A percentile compares a stretch with the other conserved stretches of the same genome.
Evolutionary conservation across 2,888 invertebrate species (phyloP).

Genomic region (Oscheius onirici): DNA sequence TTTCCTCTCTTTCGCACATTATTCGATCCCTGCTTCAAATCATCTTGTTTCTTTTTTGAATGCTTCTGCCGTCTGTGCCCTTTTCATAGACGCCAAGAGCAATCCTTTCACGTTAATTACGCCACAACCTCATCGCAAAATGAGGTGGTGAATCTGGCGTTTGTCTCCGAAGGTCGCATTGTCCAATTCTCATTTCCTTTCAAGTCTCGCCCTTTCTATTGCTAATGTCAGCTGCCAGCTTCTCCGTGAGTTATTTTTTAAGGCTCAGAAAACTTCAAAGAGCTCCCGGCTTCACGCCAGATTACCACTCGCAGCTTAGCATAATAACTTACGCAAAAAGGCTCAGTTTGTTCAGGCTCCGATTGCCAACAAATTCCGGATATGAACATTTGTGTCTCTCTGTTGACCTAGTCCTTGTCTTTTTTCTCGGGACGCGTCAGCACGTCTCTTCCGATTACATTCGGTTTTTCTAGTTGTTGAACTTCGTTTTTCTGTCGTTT

Average conservation of each 20-base stretch:
- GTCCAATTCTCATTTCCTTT: constrained; percentile 25
- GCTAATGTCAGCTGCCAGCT: constrained; percentile 24
- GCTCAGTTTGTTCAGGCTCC: neutral
- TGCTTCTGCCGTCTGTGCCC: too few relatives aligned
- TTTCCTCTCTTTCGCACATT: too few relatives aligned
- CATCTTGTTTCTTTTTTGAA: too few relatives aligned
- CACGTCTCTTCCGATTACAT: neutral
- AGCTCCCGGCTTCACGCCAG: neutral
- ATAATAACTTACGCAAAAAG: neutral
- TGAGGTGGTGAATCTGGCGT: constrained; percentile 26
- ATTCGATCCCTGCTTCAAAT: too few relatives aligned
- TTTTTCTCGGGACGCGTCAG: neutral
- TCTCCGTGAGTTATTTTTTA: constrained; percentile 18
- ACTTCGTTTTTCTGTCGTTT: neutral
- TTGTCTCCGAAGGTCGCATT: constrained; percentile 23
- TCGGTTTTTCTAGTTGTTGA: neutral
- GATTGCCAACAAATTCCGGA: neutral
- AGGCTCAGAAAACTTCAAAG: neutral
- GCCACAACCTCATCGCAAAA: constrained; percentile 20
- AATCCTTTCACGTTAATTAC: constrained; percentile 30
- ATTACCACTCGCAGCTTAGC: constrained; percentile 8
- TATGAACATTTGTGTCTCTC: neutral
- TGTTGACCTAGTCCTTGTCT: constrained; percentile 2
- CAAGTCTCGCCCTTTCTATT: neutral
- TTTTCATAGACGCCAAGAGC: neutral